Conservation (phyloP, 2,113 vertebrate genomes). For the Phoxinus phoxinus region DNA sequence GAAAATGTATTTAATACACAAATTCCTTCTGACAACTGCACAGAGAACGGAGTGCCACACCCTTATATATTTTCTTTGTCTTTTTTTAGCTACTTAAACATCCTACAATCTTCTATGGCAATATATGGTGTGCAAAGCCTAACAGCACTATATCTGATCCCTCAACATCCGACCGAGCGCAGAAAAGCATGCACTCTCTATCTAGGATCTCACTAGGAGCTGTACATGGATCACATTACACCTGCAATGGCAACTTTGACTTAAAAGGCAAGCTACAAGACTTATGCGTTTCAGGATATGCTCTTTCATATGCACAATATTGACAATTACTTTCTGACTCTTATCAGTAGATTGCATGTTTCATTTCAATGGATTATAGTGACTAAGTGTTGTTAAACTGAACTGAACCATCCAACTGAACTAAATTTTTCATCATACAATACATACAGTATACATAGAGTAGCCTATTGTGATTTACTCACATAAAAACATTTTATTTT, state of each 20-base stretch:
- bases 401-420: neutral
- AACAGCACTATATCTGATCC: neutral
- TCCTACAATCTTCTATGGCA: neutral
- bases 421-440: neutral
- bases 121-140: neutral
- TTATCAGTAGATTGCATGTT: neutral
- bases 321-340: neutral
- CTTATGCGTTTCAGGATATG: neutral
- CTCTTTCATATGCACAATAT: neutral
- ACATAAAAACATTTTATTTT: conserved; percentile 49
- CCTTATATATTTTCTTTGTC: neutral
- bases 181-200: neutral
- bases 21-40: neutral
- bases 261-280: neutral
- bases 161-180: neutral
- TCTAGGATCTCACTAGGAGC: neutral
- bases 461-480: conserved; percentile 34
- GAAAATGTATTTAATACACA: neutral
- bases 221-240: conserved; percentile 41
- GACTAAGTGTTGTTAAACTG: neutral
- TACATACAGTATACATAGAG: neutral
- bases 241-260: neutral
- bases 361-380: neutral
- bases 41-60: neutral
- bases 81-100: neutral